These are phyloP conservation scores for Bergia puertoricense DNA, from an alignment of 92 coral and sea anemone species.

Conservation along the genomic window DNA sequence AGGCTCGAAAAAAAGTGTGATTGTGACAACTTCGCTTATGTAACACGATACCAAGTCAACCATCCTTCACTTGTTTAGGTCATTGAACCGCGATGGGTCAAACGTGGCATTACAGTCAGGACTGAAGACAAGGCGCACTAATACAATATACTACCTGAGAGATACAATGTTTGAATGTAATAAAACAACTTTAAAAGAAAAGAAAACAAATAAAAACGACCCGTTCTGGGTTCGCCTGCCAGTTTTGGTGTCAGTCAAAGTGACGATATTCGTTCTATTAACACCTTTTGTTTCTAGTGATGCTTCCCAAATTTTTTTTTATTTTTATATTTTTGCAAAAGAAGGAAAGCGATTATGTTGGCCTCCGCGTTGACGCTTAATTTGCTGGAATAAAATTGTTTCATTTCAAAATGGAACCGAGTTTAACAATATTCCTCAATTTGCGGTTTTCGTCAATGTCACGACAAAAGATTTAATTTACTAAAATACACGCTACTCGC, in stretches of 20 bases:
- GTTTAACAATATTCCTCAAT: not conserved
- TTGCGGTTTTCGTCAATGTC: not conserved
- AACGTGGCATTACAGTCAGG: not conserved
- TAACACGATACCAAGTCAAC: slow-evolving; percentile 6
- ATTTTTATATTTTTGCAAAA: not conserved
- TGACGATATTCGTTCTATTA: not conserved
- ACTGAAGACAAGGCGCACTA: not conserved
- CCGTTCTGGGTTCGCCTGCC: not conserved
- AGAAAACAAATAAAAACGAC: not conserved
- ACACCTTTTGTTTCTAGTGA: not conserved
- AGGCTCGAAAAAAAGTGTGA: not conserved
- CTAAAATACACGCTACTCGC: not conserved
- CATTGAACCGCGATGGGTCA: not conserved
- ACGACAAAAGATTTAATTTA: not conserved
- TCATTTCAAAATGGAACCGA: not conserved
- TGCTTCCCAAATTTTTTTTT: not conserved
- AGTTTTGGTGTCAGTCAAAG: not conserved
- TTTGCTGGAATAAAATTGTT: not conserved
- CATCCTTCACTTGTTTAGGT: not conserved
- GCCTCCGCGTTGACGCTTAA: not conserved
- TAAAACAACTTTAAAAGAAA: not conserved
- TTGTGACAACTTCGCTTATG: not conserved
- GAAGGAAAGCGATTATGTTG: not conserved
- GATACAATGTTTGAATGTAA: not conserved
- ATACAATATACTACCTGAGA: not conserved